Evolutionary conservation across 2,888 invertebrate species (phyloP).

Genomic region (Cryptus viduatorius): DNA sequence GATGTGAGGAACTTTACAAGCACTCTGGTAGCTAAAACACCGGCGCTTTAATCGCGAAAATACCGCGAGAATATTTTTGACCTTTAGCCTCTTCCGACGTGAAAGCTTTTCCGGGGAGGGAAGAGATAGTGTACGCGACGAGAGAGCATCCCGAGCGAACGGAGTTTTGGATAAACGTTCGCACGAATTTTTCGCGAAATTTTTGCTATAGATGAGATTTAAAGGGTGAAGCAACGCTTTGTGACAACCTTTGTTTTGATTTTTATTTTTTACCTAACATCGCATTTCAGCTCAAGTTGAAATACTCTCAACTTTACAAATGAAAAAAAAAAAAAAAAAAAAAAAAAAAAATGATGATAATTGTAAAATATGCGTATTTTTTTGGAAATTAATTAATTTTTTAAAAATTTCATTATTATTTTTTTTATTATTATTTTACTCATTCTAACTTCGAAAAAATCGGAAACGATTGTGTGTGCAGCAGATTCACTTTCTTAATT

Average conservation of each 20-base stretch:
- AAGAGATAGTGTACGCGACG: not conserved
- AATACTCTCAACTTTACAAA: not conserved
- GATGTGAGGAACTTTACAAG: constrained; percentile 11
- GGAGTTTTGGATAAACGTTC: constrained; percentile 37
- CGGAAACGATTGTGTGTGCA: constrained; percentile 2
- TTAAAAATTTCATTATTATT: too few species aligned
- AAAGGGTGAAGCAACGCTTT: not conserved
- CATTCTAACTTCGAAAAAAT: not conserved
- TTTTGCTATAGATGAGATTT: not conserved
- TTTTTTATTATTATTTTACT: too few species aligned
- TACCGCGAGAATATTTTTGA: constrained; percentile 58
- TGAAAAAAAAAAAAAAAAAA: too few species aligned
- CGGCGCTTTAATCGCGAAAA: constrained; percentile 46
- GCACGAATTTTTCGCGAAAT: constrained; percentile 32
- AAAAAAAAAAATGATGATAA: too few species aligned
- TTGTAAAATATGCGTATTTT: too few species aligned
- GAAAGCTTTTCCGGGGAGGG: constrained; percentile 42
- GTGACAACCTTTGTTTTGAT: not conserved
- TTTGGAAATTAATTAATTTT: too few species aligned
- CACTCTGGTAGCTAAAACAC: not conserved
- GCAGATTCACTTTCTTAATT: not conserved
- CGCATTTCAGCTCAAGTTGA: not conserved
- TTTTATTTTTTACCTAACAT: not conserved
- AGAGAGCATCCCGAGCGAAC: not conserved
- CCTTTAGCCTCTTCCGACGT: constrained; percentile 35